phyloP scores from a whole-genome alignment of 2,888 invertebrate genomes.

The Lasius platythorax region DNA sequence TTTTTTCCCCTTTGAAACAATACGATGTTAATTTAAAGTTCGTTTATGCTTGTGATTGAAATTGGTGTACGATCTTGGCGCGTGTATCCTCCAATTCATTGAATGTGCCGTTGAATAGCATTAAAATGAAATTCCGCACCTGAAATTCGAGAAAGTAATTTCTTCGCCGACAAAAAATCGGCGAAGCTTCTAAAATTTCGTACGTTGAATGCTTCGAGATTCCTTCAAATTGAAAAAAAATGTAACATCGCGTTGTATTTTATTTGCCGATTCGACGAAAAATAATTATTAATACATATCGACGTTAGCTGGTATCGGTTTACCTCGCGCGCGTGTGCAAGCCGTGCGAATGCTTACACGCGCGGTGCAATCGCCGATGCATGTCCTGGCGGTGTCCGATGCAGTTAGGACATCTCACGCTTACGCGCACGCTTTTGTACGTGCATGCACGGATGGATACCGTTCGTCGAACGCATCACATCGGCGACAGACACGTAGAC shows the following conservation, averaged over 20 bases:
- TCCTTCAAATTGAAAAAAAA: neutral
- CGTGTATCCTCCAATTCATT: neutral
- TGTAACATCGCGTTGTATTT: neutral
- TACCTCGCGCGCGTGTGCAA: constrained; percentile 24
- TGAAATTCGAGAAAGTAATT: neutral
- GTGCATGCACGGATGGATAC: constrained; percentile 69
- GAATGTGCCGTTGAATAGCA: neutral
- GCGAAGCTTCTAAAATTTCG: neutral
- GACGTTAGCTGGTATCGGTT: constrained; percentile 12
- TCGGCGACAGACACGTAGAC: constrained; percentile 65
- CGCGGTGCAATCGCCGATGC: constrained; percentile 50
- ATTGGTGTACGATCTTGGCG: neutral
- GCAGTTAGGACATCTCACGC: constrained; percentile 20
- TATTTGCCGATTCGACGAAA: neutral
- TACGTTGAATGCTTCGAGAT: neutral
- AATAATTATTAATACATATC: neutral
- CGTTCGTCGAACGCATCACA: constrained; percentile 74
- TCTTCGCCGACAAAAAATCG: neutral
- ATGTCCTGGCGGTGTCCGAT: constrained; percentile 48
- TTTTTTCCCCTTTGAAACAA: neutral
- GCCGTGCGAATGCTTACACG: constrained; percentile 44
- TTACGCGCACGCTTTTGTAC: constrained; percentile 41
- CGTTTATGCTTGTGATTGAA: neutral
- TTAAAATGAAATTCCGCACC: neutral
- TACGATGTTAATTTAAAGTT: neutral